Base-by-base conservation (phyloP, 2,113 vertebrate genomes). In the Brachyistius frenatus region DNA sequence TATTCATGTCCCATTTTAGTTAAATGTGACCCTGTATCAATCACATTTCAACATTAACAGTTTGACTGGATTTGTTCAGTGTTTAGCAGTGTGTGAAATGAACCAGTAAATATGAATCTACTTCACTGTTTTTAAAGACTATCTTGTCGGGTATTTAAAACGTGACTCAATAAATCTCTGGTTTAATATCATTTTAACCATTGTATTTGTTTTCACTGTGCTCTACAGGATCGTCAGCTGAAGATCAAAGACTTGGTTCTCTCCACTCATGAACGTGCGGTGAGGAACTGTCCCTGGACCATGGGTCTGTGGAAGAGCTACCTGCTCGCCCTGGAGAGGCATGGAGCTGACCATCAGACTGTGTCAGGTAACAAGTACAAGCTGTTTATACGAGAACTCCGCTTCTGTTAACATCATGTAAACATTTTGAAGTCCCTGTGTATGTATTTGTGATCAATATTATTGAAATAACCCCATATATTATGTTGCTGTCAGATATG, bases 271-370 rank as follows among this genome's bases (percentile, higher is more conserved):
- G 96, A 96, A n/a, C 96, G 98, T 0, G 98, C 98, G 0, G 96
- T 98, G 57, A 93, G 98, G 89, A 99, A 99, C 91, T 99, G 98
- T 41, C 98, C 98, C 11, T 99, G 98, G 98, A 98, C 97, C 0
- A 97, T 99, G 60, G 94, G 95, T 62, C 92, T 99, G 73, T 99
- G 98, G 98, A 98, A 95, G 74, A 94, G 94, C 30, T 98, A 97
- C 89, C 92, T 99, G 49, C 50, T 97, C 32, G 98, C 98, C 5
- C 91, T 98, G 94, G 98, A 99, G 91, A 94, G 98, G 71, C 97
- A 99, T 0, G 89, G 90, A n/a, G 91, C 95, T 0, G 96, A 97
- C 46, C 97, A 99, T 75, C 80, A 80, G 35, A 86, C 57, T 11
- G 89, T 99, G 79, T 93, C 95, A 50, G 97, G 98, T 99, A 73